Base-by-base conservation (phyloP, 2,888 invertebrate genomes). In the Limenitis arthemis region DNA sequence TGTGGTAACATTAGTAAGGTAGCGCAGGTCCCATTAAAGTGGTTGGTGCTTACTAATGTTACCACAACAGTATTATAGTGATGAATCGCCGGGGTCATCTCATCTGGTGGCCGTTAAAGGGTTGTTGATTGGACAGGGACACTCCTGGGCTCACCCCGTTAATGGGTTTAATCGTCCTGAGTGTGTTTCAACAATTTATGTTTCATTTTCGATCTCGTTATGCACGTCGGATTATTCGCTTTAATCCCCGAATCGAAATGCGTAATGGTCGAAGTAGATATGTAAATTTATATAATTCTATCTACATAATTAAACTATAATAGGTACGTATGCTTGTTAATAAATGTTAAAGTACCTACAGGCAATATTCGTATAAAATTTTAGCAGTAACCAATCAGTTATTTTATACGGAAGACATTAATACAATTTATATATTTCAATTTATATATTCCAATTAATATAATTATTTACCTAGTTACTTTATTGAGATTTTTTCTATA, bases 181-280 rank as follows among this genome's bases (percentile, higher is more conserved):
- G 82, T 83, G 79, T 78, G 73, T 79, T 75, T 74, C 68, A 66
- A 69, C 79, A 79, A 85, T 85, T 86, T 86, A 86, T 85, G 86
- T 83, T 83, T 84, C 83, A 85, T 86, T 85, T 83, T 84, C 82
- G 83, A 85, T 86, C 82, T 81, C 75, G 78, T 83, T 85, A 83
- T 77, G 78, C 77, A 71, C 70, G 72, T 68, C 54, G 84, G 83
- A 83, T 84, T 82, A 84, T 77, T 70, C 69, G 65, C 68, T 68
- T 68, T 69, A 66, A 69, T 74, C 78, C 73, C 69, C 67, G 61
- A 70, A 54, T 44, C 51, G 63, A 65, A 70, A 73, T 69, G 68
- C 64, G 67, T 73, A 73, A 80, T 76, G 74, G 69, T 72, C 75
- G 74, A 59, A 59, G 65, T 54, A 72, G 73, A 77, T 79, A 79